Base-by-base conservation (phyloP, 2,113 vertebrate species). In the Heloderma charlesbogerti region DNA sequence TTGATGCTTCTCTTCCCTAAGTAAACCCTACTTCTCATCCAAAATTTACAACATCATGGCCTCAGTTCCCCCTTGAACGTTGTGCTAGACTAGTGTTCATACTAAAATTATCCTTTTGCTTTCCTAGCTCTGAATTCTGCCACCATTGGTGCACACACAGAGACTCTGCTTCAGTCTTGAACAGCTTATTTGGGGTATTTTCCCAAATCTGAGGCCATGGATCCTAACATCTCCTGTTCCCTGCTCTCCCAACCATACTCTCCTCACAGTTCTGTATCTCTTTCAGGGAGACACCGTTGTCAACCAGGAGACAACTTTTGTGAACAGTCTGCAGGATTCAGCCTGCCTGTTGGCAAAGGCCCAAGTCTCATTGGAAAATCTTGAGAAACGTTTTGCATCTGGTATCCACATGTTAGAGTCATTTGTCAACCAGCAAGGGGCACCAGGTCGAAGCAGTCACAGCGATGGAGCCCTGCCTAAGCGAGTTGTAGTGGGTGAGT, bases 361-460 rank as follows among this genome's bases (percentile, higher is more conserved):
- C 45, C 74, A 90, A 37, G 84, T 37, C 48, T 86, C 89, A 0
- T 69, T 90, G 43, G 89, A 90, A 66, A 80, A 54, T 69, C 74
- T 86, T 1, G 89, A 90, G 34, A 78, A 78, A 34, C 83, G 37
- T 7, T 90, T 90, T 90, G 60, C 74, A 2, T 86, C 89, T 15
- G 74, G 89, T 60, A 90, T 90, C 83, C 83, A 86, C 48, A 90
- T 80, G 75, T 57, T 90, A 54, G 89, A 90, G 27, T 86, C 89
- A 0, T 45, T 90, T 2, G 37, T 90, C 74, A 72, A 4, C 16
- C 84, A 43, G 48, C 89, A 79, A 57, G 5, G 48, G 25, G 37
- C 48, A 31, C 45, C n/a, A 25, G n/a, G 63, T 8, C 89, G 22
- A 60, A 79, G 27, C 37, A 22, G 45, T 37, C 84, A 71, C 18